Base-by-base conservation (phyloP, 1,140 invertebrate genomes). In the Leptoteleia sp. region DNA sequence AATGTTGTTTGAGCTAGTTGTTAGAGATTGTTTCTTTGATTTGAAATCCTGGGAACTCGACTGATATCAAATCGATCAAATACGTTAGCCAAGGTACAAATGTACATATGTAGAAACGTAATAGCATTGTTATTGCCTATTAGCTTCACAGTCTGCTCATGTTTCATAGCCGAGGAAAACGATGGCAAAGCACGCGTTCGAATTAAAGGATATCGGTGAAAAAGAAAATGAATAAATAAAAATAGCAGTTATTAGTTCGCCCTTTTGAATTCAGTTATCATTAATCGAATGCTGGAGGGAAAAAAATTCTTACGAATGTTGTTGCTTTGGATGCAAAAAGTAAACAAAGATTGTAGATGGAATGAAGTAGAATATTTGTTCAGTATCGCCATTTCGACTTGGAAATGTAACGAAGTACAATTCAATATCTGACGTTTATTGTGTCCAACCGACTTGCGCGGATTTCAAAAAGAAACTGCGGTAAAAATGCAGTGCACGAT, bases 81-180 rank as follows among this genome's bases (percentile, higher is more conserved):
- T 40, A 84, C 64, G 83, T 87, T 89, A 86, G 85, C 83, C 82
- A 89, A 85, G 87, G 87, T 89, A 89, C 87, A 89, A 89, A 89
- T 89, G 87, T 89, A 89, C 87, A 89, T 88, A 89, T 83, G 79
- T 76, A 65, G 54, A 67, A 68, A 73, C 50, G 82, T 85, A 87
- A 86, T 85, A 83, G 79, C 73, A 80, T 87, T 89, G 83, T 88
- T 88, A 87, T 87, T 82, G 85, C 77, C 64, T 83, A 80, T 84
- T 81, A 76, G 71, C 75, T 61, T 78, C 79, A 72, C 68, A 48
- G 42, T 64, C 57, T 80, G 78, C 72, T 71, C 73, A 76, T 33
- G 50, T 54, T 76, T 73, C 57, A 68, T n/a, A 64, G 27, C 55
- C 38, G 50, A 65, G 19, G 16, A 19, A 59, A 65, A 57, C 33